Evolutionary conservation across 1,140 invertebrate genomes (phyloP), one percentile per base, ranked within the genome.

Genomic region (Luehdorfia chinensis): DNA sequence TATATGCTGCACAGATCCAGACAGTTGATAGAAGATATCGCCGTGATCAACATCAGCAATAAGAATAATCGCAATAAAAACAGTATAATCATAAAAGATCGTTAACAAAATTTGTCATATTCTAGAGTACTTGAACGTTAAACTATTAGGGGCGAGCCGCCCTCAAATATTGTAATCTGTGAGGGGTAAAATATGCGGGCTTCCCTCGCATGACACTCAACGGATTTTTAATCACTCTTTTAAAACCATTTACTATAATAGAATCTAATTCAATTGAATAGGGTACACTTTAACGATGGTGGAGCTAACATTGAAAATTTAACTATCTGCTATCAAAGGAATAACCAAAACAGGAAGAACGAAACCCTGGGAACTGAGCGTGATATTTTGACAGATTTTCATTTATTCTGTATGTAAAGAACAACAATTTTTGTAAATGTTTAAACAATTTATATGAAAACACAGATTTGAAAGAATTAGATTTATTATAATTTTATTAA

Each of bases 321-420:
- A 53, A 64, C 70, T 70, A 72, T 72, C 59, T 63, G 54, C 55
- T 55, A 61, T 70, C 68, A 68, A 66, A 66, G 46, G 57, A 58
- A 60, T 69, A 80, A 80, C 78, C 71, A 77, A 76, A 83, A 75
- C 67, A 69, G 66, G 65, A 69, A 75, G 69, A 77, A 79, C 75
- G 64, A 83, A 76, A 66, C 55, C 66, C 70, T 78, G 75, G 75
- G 73, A 78, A 78, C 61, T 19, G 47, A 46, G 50, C 59, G 59
- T 67, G 66, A 59, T 56, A 75, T 57, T 55, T 43, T 59, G 45
- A 65, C n/a, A n/a, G n/a, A n/a, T n/a, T n/a, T n/a, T n/a, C n/a
- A n/a, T n/a, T n/a, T n/a, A n/a, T n/a, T n/a, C n/a, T n/a, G n/a
- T n/a, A n/a, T n/a, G n/a, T n/a, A n/a, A n/a, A n/a, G n/a, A n/a